Evolutionary conservation across 2,888 invertebrate species (phyloP).

Genomic region (Cosmorhoe ocellata): DNA sequence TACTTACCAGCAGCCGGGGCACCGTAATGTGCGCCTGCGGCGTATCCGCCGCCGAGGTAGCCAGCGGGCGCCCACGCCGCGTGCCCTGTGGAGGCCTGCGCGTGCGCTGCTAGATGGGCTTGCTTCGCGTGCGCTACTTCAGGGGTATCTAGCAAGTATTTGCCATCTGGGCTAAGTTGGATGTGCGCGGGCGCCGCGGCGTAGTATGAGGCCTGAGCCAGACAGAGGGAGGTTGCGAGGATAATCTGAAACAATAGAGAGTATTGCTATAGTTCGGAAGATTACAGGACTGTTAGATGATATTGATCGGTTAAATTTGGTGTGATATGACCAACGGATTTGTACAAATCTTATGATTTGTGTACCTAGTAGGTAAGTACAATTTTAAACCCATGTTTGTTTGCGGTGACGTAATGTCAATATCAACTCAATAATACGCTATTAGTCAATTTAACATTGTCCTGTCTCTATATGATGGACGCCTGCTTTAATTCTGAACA

Average conservation of each 20-base stretch:
- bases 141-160: conserved; percentile 78
- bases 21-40: conserved; percentile 64
- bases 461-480: no score
- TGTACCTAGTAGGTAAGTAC: no score
- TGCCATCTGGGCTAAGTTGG: conserved; percentile 79
- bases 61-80: conserved; percentile 74
- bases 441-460: no score
- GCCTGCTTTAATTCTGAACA: no score
- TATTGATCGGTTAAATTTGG: neutral
- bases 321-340: no score
- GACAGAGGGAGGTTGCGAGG: conserved; percentile 74
- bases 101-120: conserved; percentile 73
- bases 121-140: conserved; percentile 79
- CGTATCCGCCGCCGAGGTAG: conserved; percentile 54
- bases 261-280: neutral
- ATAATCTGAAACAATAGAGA: conserved; percentile 61
- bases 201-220: conserved; percentile 81
- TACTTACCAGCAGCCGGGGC: conserved; percentile 72
- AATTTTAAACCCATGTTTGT: no score
- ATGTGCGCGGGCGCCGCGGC: conserved; percentile 74
- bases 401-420: no score
- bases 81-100: conserved; percentile 71
- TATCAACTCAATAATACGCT: no score
- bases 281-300: neutral
- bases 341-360: no score